These are phyloP conservation scores for Corythoichthys haematopterus DNA, from an alignment of 2,113 vertebrate genomes.

Conservation along the genomic window DNA sequence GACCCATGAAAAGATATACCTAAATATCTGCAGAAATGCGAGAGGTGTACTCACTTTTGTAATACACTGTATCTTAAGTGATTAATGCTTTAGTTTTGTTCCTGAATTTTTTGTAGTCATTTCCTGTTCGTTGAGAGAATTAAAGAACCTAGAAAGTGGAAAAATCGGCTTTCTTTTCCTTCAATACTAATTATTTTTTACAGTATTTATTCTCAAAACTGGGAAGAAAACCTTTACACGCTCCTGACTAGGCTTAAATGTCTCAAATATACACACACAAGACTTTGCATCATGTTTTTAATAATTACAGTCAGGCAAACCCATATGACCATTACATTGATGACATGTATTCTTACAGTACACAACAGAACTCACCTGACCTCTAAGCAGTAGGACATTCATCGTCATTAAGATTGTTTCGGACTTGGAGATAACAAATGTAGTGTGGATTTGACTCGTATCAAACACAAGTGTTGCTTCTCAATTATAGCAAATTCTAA, in stretches of 20 bases:
- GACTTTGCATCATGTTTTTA: constrained; percentile 62
- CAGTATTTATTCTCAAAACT: too few relatives aligned
- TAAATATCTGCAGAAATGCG: too few relatives aligned
- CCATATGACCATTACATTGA: constrained; percentile 71
- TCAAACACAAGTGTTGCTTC: constrained; percentile 63
- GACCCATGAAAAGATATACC: too few relatives aligned
- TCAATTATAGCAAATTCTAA: constrained; percentile 70
- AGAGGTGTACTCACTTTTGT: too few relatives aligned
- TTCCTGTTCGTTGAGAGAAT: too few relatives aligned
- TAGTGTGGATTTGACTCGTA: constrained; percentile 64
- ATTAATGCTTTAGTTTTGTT: too few relatives aligned
- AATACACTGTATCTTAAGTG: too few relatives aligned
- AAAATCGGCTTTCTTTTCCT: too few relatives aligned
- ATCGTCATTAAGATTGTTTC: constrained; percentile 75
- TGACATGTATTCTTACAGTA: constrained; percentile 75
- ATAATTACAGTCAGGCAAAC: constrained; percentile 71
- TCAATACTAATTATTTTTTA: too few relatives aligned
- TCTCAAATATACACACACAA: neutral
- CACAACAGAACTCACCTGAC: constrained; percentile 69
- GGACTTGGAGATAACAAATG: constrained; percentile 67
- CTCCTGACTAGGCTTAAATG: neutral
- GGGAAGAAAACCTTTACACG: too few relatives aligned
- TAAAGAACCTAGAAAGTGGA: too few relatives aligned
- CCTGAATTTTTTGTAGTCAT: too few relatives aligned
- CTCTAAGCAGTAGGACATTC: constrained; percentile 73